Evolutionary conservation across 2,797 vertebrate genomes (phyloP).

Genomic region (Myoxocephalus aenaeus): DNA sequence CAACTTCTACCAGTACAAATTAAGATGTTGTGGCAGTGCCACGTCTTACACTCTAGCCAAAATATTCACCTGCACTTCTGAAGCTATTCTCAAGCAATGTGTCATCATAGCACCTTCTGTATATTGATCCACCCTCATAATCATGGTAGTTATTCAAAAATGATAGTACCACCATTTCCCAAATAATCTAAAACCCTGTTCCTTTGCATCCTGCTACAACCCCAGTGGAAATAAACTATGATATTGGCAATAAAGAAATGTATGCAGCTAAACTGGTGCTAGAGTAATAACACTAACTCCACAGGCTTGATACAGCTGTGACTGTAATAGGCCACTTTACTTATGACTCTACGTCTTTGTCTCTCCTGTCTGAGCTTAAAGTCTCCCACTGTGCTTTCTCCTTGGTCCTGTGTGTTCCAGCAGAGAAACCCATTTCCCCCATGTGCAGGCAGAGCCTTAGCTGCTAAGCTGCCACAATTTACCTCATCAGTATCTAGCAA

Average conservation of each 20-base stretch:
- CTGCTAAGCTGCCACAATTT: constrained; percentile 37
- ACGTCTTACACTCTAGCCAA: background rate
- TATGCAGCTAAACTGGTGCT: constrained; percentile 9
- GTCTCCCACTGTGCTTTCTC: constrained; percentile 41
- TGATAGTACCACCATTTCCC: background rate
- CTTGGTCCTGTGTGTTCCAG: constrained; percentile 22
- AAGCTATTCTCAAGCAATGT: background rate
- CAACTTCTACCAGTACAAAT: constrained; percentile 23
- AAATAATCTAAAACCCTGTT: constrained; percentile 1
- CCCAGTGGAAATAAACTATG: constrained; percentile 1
- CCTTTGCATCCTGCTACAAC: background rate
- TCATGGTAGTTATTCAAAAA: background rate
- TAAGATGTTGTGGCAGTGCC: background rate
- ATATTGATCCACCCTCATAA: constrained; percentile 1
- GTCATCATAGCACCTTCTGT: background rate
- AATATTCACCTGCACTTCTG: constrained; percentile 12
- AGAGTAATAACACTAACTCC: constrained; percentile 8
- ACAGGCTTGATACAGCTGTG: constrained; percentile 20
- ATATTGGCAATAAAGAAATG: constrained; percentile 20
- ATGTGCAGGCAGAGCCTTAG: constrained; percentile 20
- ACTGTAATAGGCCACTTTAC: constrained; percentile 48
- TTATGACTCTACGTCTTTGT: constrained; percentile 30
- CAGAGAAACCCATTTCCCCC: constrained; percentile 24
- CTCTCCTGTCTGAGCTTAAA: constrained; percentile 36
- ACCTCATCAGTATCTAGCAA: constrained; percentile 47